Evolutionary conservation across 2,888 invertebrate genomes (phyloP), one percentile per base, ranked within the genome.

Genomic region (Drosophila subquinaria): DNA sequence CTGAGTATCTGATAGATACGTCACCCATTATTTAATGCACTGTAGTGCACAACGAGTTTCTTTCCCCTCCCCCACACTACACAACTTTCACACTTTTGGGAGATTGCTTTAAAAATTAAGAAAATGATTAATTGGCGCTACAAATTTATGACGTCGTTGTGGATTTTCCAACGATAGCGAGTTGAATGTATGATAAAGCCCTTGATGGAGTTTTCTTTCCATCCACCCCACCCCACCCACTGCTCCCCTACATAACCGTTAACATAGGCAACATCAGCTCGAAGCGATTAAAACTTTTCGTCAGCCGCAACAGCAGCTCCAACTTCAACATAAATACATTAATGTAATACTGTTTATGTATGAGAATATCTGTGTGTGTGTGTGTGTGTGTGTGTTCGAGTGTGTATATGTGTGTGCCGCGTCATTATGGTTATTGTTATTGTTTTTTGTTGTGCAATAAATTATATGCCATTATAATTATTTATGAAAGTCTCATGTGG

Each of bases 71-170:
- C 15, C 30, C 30, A 2, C 8, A 23, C 8, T 15, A 9, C 20
- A 9, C 23, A 36, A 17, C 59, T 4, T 27, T 38, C 43, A 13
- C 55, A 57, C 40, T 48, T 20, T 35, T 15, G 52, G 42, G 68
- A 45, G 47, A 42, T 20, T 35, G 23, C 38, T 23, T 68, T 56
- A 45, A 57, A 43, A 17, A 40, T 50, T 11, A 59, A 13, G 17
- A 52, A 75, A 85, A 84, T 86, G 82, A 87, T 87, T 88, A 87
- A 87, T 87, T 86, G 87, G 86, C 88, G 81, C 84, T 81, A 83
- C 82, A 74, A 86, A 87, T 87, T 86, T 88, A 88, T 82, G 87
- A 86, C 82, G 76, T 76, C 73, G 81, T 72, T 69, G 56, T 47
- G 75, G 64, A 60, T 64, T 67, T 51, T 62, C 48, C 42, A 40